Percentiles rank a stretch among this genome's conserved stretches.
Conservation (phyloP, 1,140 invertebrate genomes). For the Globodera rostochiensis region DNA sequence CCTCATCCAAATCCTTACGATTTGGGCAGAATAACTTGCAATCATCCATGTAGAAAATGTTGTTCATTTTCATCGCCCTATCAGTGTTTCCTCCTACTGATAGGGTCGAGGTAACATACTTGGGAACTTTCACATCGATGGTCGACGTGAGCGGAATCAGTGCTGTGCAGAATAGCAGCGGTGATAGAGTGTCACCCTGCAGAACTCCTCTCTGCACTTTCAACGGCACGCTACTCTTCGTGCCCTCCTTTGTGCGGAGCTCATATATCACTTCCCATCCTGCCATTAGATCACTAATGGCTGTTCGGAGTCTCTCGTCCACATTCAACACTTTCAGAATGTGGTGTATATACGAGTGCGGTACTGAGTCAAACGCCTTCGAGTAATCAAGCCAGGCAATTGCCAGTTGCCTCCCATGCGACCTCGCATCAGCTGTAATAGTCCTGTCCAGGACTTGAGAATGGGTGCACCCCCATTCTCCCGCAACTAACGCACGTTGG, state of each 20-base stretch:
- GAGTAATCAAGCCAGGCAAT: conserved; percentile 42
- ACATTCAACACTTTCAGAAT: conserved; percentile 26
- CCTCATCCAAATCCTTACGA: background rate
- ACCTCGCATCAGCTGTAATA: conserved; percentile 37
- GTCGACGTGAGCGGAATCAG: conserved; percentile 28
- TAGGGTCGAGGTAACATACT: conserved; percentile 8
- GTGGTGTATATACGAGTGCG: conserved; percentile 35
- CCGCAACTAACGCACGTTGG: conserved; percentile 27
- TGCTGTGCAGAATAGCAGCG: conserved; percentile 40
- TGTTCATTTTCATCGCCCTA: conserved; percentile 27
- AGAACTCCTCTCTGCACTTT: conserved; percentile 37
- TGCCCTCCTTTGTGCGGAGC: background rate
- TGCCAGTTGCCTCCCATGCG: conserved; percentile 21
- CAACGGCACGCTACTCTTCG: conserved; percentile 25
- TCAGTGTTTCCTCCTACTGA: background rate
- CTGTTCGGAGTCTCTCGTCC: background rate
- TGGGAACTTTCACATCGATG: conserved; percentile 11
- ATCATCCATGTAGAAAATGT: conserved; percentile 50
- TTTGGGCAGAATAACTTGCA: conserved; percentile 32
- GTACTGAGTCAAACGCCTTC: conserved; percentile 45
- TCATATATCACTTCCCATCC: conserved; percentile 39
- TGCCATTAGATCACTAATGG: conserved; percentile 30
- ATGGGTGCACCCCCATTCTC: conserved; percentile 45
- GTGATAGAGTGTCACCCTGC: conserved; percentile 47
- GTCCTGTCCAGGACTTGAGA: conserved; percentile 38